phyloP scores from a whole-genome alignment of 2,113 vertebrate species.

The Nibea albiflora region DNA sequence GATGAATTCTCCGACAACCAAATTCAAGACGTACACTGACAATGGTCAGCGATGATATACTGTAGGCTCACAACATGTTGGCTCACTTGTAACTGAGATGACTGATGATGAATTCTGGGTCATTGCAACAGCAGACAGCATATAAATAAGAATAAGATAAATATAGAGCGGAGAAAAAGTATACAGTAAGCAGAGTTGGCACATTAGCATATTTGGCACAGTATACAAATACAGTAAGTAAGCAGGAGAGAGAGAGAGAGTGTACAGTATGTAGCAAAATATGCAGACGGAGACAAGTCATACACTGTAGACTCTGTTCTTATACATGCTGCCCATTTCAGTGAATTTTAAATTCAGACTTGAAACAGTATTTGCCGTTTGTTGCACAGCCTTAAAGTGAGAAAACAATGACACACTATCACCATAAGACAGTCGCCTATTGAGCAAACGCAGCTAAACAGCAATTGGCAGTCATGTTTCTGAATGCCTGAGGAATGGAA shows the following conservation, averaged over 20 bases:
- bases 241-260: not conserved
- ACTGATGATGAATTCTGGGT: conserved; percentile 25
- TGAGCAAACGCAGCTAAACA: not conserved
- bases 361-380: too few relatives aligned
- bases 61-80: conserved; percentile 4
- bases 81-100: conserved; percentile 8
- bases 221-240: not conserved
- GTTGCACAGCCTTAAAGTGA: too few relatives aligned
- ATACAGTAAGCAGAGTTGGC: conserved; percentile 5
- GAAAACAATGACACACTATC: not conserved
- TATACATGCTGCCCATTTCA: not conserved
- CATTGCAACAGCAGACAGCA: conserved; percentile 10
- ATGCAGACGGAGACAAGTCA: not conserved
- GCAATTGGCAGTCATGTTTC: not conserved
- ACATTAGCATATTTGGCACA: conserved; percentile 18
- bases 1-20: conserved; percentile 24
- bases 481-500: not conserved
- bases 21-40: conserved; percentile 11
- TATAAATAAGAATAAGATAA: conserved; percentile 26
- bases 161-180: not conserved
- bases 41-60: conserved; percentile 21
- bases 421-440: not conserved
- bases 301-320: not conserved
- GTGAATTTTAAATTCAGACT: not conserved
- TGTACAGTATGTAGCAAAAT: not conserved